These are phyloP conservation scores for Clinocottus analis DNA, from an alignment of 2,113 vertebrate species.

Conservation along the genomic window DNA sequence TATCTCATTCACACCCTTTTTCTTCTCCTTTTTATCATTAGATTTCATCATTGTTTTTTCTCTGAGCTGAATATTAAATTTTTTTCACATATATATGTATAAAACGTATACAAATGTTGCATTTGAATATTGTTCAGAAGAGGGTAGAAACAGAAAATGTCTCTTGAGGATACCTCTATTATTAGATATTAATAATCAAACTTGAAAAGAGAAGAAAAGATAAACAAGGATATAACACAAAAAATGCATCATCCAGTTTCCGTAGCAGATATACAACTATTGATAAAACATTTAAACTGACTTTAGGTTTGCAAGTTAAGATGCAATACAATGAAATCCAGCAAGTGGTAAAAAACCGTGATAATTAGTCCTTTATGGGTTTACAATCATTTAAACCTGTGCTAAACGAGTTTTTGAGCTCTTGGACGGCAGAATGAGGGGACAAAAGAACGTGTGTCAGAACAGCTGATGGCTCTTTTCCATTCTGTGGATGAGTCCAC, in stretches of 20 bases:
- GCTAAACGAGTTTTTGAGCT: constrained; percentile 9
- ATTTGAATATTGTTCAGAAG: not conserved
- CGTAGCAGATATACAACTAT: not conserved
- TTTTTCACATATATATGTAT: not conserved
- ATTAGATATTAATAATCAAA: not conserved
- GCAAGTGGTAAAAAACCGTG: not conserved
- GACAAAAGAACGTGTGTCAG: constrained; percentile 13
- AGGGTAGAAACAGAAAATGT: not conserved
- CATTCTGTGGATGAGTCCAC: constrained; percentile 37
- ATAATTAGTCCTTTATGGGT: not conserved
- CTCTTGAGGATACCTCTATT: not conserved
- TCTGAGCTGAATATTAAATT: not conserved
- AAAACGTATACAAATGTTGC: not conserved
- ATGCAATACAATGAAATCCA: not conserved
- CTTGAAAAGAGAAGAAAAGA: not conserved
- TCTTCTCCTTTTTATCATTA: not conserved
- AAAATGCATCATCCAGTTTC: not conserved
- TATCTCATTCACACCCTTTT: not conserved
- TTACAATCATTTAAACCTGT: constrained; percentile 7
- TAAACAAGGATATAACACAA: not conserved
- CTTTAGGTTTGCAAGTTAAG: not conserved
- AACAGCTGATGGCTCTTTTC: constrained; percentile 1
- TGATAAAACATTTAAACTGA: not conserved
- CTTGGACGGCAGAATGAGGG: not conserved
- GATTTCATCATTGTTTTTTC: not conserved